Percentiles rank a stretch among this genome's conserved stretches.
These are phyloP conservation scores for Nylanderia fulva DNA, from an alignment of 1,140 invertebrate species.

Conservation along the genomic window DNA sequence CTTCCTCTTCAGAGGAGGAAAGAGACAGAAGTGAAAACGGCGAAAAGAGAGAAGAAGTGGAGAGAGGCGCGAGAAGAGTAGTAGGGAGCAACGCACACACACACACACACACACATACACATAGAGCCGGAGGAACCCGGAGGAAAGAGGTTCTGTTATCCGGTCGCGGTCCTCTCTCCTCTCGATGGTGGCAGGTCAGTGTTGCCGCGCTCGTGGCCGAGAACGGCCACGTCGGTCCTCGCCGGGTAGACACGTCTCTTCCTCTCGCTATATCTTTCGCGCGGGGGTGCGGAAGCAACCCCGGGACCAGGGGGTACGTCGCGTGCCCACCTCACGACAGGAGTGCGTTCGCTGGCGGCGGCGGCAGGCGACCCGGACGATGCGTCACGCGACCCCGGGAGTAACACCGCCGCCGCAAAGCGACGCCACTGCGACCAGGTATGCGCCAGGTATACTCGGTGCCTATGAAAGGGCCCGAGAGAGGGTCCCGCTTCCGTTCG, in stretches of 20 bases:
- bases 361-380: conserved; percentile 32
- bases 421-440: conserved; percentile 38
- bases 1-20: conserved; percentile 10
- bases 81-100: conserved; percentile 58
- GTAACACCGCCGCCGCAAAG: conserved; percentile 14
- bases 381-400: conserved; percentile 20
- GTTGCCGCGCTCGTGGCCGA: conserved; percentile 74
- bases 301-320: conserved; percentile 4
- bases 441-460: conserved; percentile 41
- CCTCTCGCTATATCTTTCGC: conserved; percentile 6
- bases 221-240: conserved; percentile 62
- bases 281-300: not conserved
- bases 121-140: conserved; percentile 39
- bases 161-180: conserved; percentile 73
- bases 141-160: conserved; percentile 75
- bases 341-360: conserved; percentile 44
- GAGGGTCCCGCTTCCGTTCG: conserved; percentile 35
- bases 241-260: conserved; percentile 11
- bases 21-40: conserved; percentile 7
- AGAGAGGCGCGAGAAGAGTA: conserved; percentile 58
- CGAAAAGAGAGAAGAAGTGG: conserved; percentile 38
- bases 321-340: conserved; percentile 58
- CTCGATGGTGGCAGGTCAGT: conserved; percentile 81
- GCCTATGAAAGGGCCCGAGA: conserved; percentile 1
- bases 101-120: too few species aligned